Evolutionary conservation across 2,888 invertebrate genomes (phyloP), one percentile per base, ranked within the genome.

Genomic region (Candidula unifasciata): DNA sequence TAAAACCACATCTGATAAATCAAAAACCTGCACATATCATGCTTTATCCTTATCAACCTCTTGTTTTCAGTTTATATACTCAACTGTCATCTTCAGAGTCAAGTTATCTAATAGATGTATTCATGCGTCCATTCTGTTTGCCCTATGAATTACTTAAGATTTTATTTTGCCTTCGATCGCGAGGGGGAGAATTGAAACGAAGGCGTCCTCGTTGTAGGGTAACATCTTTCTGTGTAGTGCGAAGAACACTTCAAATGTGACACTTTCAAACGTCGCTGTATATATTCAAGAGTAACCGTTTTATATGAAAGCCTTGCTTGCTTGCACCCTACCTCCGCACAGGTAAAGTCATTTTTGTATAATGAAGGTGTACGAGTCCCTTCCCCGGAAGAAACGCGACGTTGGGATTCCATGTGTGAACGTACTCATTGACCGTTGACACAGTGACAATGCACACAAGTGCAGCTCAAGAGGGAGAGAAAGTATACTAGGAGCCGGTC

Each of bases 361-460:
- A 33, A 64, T 33, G 57, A 66, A 37, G 73, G 5, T 73, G 24
- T 73, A 21, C 73, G 35, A 2, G 35, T 33, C 21, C 18, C 18
- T n/a, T 21, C 60, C 60, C 60, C 60, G 44, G 44, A 13, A 44
- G 27, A 18, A 35, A 69, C 35, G 35, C 35, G 10, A 33, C 27
- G 35, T 69, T 21, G 35, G 18, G 60, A 60, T 60, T 21, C 37
- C 10, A 37, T 81, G 73, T 81, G 60, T 81, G 73, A 81, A 73
- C 44, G 81, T 24, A 81, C 81, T 60, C 33, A 16, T 73, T 81
- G 57, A 81, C 81, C 57, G 18, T 57, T 73, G 54, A 35, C 57
- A 60, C 21, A 27, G n/a, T 79, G 52, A 10, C 64, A 37, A 78
- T 35, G 13, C 37, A 37, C 37, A 37, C 35, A 64, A 78, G 16